Evolutionary conservation across 35 echinoderm and acorn worm genomes (phyloP), one percentile per base, ranked within the genome.

Genomic region (Heliocidaris erythrogramma): DNA sequence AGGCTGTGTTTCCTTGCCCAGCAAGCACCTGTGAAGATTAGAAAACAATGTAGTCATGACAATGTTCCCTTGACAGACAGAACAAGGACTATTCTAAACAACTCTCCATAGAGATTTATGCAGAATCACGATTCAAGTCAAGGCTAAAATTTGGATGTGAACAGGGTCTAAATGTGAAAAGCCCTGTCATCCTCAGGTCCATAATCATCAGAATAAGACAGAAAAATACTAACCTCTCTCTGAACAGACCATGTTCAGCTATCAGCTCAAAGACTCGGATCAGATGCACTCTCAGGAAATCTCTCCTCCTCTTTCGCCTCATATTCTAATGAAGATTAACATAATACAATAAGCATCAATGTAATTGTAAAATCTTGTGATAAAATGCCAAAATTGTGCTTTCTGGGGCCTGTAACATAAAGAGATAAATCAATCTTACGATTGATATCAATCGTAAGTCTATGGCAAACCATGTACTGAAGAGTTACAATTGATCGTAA

Each of bases 201-300:
- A 11, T 56, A 24, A 78, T 78, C 5, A 5, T 71, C 5, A 71
- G 65, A 78, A 78, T n/a, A 78, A 78, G 27, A 56, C 13, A 14
- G 7, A 10, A 56, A 7, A 21, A 78, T 89, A 32, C 87, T 24
- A 47, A 99, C 98, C 96, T 97, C 87, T 99, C 98, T 86, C 93
- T 99, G 29, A 99, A 95, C 5, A 99, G 86, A 8, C 96, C 96
- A 96, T 99, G 98, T 47, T 99, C 98, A n/a, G 98, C 98, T 32
- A 99, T 85, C 52, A 99, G 94, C 48, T 99, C 98, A 95, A 99
- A 97, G 24, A 99, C 95, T 47, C 96, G 93, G 61, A 99, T 97
- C 16, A 99, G 96, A 50, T 99, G 98, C 59, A 99, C 98, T 52
- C 98, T 60, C 35, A 99, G 60, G 86, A 97, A 97, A 60, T 99